Conservation (phyloP, 2,797 vertebrate genomes). For the Garrulus glandarius region DNA sequence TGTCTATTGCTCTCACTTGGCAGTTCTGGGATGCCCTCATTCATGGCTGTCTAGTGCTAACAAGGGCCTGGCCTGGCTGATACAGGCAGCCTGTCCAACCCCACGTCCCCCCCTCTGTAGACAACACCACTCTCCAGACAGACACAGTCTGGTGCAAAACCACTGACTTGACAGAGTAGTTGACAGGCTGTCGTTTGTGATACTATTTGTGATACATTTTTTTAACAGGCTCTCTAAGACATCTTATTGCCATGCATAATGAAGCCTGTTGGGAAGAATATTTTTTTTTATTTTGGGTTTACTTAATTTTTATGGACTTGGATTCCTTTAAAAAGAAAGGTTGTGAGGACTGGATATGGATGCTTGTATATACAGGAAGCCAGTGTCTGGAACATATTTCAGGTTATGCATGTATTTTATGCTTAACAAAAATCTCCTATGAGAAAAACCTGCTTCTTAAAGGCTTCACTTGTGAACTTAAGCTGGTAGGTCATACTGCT, state of each 20-base stretch:
- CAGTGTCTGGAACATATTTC: background rate
- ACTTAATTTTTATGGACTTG: background rate
- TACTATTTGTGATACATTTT: background rate
- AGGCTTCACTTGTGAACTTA: constrained; percentile 27
- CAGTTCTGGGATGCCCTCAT: background rate
- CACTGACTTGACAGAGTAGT: background rate
- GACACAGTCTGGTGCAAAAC: background rate
- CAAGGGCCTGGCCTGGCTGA: background rate
- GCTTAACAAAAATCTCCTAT: background rate
- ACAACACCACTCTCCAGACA: background rate
- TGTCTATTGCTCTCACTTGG: background rate
- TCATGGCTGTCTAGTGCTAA: background rate
- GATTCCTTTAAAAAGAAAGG: constrained; percentile 7
- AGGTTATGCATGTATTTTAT: background rate
- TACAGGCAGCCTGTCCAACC: background rate
- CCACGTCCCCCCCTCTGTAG: background rate
- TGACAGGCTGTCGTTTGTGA: background rate
- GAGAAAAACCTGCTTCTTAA: background rate
- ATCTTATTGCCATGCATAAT: constrained; percentile 12
- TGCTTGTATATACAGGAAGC: background rate
- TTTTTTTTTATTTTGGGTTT: background rate
- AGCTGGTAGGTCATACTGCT: constrained; percentile 1
- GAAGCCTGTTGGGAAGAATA: background rate
- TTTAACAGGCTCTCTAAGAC: background rate
- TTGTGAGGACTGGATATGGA: background rate